Evolutionary conservation across 1,140 invertebrate species (phyloP).

Genomic region (Melitaea cinxia): DNA sequence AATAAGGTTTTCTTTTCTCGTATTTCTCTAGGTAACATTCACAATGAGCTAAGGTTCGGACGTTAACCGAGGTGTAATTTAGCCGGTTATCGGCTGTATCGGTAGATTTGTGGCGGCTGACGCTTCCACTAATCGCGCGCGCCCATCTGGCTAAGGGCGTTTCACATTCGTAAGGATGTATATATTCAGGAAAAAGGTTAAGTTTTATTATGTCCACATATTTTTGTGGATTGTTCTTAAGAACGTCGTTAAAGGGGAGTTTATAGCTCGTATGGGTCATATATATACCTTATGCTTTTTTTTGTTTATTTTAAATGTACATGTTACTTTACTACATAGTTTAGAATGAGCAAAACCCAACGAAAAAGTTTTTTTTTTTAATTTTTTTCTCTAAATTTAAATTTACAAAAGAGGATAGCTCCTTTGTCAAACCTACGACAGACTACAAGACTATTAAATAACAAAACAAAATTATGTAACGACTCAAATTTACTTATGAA

Average conservation of each 20-base stretch:
- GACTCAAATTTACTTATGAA: too few relatives aligned
- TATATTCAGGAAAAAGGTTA: not conserved
- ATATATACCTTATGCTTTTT: not conserved
- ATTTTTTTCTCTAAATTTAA: too few relatives aligned
- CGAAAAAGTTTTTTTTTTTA: too few relatives aligned
- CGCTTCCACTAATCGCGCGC: constrained; percentile 34
- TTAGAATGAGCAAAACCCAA: too few relatives aligned
- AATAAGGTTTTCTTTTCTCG: not conserved
- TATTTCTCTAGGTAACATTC: not conserved
- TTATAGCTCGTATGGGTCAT: not conserved
- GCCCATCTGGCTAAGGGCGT: constrained; percentile 14
- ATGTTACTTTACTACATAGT: too few relatives aligned
- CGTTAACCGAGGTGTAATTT: constrained; percentile 11
- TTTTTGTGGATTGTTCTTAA: not conserved
- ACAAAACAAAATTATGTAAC: too few relatives aligned
- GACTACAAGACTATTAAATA: too few relatives aligned
- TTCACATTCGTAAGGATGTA: constrained; percentile 17
- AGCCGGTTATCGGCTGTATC: constrained; percentile 19
- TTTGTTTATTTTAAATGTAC: too few relatives aligned
- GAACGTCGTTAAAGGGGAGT: not conserved
- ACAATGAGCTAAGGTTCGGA: constrained; percentile 3
- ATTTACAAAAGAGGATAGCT: too few relatives aligned
- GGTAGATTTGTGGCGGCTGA: constrained; percentile 28
- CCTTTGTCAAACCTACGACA: too few relatives aligned
- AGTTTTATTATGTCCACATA: constrained; percentile 2